Evolutionary conservation across 2,888 invertebrate genomes (phyloP).

Genomic region (Pollenia amentaria): DNA sequence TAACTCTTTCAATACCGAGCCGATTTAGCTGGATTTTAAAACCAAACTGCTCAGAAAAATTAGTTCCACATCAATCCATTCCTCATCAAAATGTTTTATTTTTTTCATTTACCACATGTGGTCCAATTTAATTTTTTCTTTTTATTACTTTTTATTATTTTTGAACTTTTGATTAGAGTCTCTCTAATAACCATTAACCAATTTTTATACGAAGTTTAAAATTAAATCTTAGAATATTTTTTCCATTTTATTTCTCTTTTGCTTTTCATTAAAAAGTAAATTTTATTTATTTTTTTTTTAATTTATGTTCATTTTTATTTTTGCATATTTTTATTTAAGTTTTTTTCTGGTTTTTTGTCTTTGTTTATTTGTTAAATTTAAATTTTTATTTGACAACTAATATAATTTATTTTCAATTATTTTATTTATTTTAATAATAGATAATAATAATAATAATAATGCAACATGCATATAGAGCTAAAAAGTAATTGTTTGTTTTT

Average conservation of each 20-base stretch:
- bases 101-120: too few relatives aligned
- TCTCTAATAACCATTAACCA: background rate
- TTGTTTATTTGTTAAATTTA: conserved; percentile 58
- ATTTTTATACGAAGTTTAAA: conserved; percentile 17
- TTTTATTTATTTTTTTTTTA: conserved; percentile 47
- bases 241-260: conserved; percentile 37
- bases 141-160: too few relatives aligned
- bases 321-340: conserved; percentile 49
- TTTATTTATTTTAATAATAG: conserved; percentile 58
- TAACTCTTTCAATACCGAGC: too few relatives aligned
- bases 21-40: too few relatives aligned
- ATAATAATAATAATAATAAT: conserved; percentile 63
- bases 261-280: conserved; percentile 61
- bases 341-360: conserved; percentile 33
- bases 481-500: conserved; percentile 60
- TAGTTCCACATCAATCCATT: too few relatives aligned
- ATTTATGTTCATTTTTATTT: conserved; percentile 45
- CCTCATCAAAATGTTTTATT: too few relatives aligned
- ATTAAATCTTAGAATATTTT: conserved; percentile 42
- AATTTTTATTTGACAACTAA: conserved; percentile 70
- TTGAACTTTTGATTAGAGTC: too few relatives aligned
- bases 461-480: conserved; percentile 72
- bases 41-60: too few relatives aligned
- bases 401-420: conserved; percentile 60
- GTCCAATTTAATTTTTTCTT: too few relatives aligned